These are phyloP conservation scores for Cottus gobio DNA, from an alignment of 2,113 vertebrate genomes.

Conservation along the genomic window DNA sequence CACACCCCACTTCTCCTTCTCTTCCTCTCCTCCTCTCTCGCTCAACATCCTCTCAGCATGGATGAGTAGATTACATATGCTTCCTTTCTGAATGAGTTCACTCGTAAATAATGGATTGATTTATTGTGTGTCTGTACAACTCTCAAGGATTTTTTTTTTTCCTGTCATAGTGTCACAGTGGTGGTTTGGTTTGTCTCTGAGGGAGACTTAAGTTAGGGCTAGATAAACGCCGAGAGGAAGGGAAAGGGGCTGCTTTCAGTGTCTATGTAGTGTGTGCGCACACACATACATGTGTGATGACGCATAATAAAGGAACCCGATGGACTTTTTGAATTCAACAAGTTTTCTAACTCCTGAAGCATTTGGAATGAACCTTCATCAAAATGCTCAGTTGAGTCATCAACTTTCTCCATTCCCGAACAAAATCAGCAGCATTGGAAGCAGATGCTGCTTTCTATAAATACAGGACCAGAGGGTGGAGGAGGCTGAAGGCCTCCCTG, in stretches of 20 bases:
- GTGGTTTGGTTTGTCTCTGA: conserved; percentile 60
- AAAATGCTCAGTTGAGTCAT: conserved; percentile 53
- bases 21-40: conserved; percentile 61
- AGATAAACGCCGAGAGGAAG: conserved; percentile 24
- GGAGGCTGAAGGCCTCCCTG: conserved; percentile 59
- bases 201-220: conserved; percentile 55
- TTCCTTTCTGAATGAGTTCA: conserved; percentile 82
- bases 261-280: neutral
- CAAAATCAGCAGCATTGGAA: conserved; percentile 73
- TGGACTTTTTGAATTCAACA: conserved; percentile 31
- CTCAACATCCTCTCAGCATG: conserved; percentile 77
- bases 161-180: conserved; percentile 53
- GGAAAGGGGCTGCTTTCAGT: neutral
- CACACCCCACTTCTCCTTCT: conserved; percentile 70
- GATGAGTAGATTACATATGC: conserved; percentile 83
- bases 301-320: conserved; percentile 15
- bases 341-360: conserved; percentile 23
- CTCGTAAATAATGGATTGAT: conserved; percentile 81
- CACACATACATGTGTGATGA: conserved; percentile 17
- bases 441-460: conserved; percentile 73
- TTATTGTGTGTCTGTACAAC: conserved; percentile 75
- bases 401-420: conserved; percentile 30
- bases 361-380: conserved; percentile 19
- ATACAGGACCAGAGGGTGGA: conserved; percentile 65
- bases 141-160: conserved; percentile 65